Percentiles rank a stretch among this genome's conserved stretches.
phyloP scores from a whole-genome alignment of 2,113 vertebrate species.

The Zosterops japonicus region DNA sequence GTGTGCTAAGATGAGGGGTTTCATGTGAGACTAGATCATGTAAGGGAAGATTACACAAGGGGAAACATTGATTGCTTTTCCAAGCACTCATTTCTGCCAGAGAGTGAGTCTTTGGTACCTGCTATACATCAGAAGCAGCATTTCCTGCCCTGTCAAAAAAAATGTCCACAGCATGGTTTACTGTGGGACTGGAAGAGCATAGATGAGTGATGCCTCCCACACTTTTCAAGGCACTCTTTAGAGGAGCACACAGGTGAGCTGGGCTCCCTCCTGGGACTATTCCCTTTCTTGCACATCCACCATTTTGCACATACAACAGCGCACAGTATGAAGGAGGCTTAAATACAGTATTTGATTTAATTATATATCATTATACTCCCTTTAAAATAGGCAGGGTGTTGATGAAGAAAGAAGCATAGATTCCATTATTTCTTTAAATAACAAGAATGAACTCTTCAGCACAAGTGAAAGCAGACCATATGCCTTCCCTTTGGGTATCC shows the following conservation, averaged over 20 bases:
- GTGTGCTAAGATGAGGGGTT: not conserved
- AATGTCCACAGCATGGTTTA: not conserved
- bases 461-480: constrained; percentile 71
- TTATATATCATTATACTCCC: not conserved
- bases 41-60: not conserved
- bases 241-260: not conserved
- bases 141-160: not conserved
- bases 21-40: not conserved
- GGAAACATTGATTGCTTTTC: not conserved
- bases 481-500: constrained; percentile 75
- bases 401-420: constrained; percentile 3
- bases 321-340: not conserved
- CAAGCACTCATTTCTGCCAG: not conserved
- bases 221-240: not conserved
- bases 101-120: not conserved
- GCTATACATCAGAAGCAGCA: not conserved
- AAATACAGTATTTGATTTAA: not conserved
- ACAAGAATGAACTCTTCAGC: constrained; percentile 69
- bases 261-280: not conserved
- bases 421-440: constrained; percentile 70
- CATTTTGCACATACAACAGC: not conserved
- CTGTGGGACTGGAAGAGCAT: not conserved
- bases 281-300: not conserved
- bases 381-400: constrained; percentile 28
- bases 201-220: not conserved